These are phyloP conservation scores for Morone chrysops DNA, from an alignment of 2,113 vertebrate species.

Conservation along the genomic window DNA sequence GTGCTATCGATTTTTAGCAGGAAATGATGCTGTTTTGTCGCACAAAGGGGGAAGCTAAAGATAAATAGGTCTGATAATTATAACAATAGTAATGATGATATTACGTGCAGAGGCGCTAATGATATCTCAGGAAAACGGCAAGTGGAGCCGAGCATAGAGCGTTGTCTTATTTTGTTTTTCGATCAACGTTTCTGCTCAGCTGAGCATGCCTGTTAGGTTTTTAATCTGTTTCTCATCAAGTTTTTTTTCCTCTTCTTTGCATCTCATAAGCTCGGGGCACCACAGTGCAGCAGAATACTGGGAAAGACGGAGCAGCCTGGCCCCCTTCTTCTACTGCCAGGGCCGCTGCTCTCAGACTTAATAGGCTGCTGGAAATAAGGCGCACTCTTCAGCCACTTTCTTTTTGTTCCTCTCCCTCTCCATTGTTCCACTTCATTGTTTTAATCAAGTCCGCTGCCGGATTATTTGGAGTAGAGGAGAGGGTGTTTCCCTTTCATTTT, in stretches of 20 bases:
- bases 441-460: conserved; percentile 64
- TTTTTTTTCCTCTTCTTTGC: conserved; percentile 1
- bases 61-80: conserved; percentile 59
- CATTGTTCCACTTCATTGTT: conserved; percentile 70
- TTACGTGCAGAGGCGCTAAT: conserved; percentile 51
- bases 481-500: conserved; percentile 58
- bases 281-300: conserved; percentile 11
- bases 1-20: conserved; percentile 57
- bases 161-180: conserved; percentile 28
- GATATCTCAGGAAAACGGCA: conserved; percentile 34
- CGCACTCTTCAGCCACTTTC: conserved; percentile 21
- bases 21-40: conserved; percentile 43
- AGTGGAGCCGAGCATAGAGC: conserved; percentile 20
- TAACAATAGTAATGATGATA: conserved; percentile 58
- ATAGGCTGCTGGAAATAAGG: conserved; percentile 61
- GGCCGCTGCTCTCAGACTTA: conserved; percentile 49
- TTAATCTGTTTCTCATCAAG: conserved; percentile 52
- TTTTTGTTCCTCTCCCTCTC: not conserved
- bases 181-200: conserved; percentile 44
- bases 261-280: not conserved
- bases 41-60: conserved; percentile 40
- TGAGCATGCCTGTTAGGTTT: conserved; percentile 21
- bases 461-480: conserved; percentile 54
- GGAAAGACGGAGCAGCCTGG: conserved; percentile 5
- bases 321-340: not conserved